Base-by-base conservation (phyloP, 2,888 invertebrate species). In the Nowickia ferox region DNA sequence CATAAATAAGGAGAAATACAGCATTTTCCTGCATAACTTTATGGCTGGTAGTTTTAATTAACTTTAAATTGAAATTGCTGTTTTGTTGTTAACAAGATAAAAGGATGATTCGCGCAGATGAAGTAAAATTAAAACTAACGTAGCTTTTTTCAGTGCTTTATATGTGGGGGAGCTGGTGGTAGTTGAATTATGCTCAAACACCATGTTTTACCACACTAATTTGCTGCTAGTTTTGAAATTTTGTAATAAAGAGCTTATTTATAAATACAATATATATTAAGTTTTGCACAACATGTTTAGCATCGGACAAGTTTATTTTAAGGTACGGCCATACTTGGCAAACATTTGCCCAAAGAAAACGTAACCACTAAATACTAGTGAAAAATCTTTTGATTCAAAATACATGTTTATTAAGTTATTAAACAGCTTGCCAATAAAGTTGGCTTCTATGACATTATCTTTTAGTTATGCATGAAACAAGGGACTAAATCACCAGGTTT, bases 61-160 rank as follows among this genome's bases (percentile, higher is more conserved):
- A 13, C 11, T 55, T 55, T 22, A 55, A 55, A 55, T 22, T 22
- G 11, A 22, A 55, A 6, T 22, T 22, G 10, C 5, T 22, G 22
- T 22, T 55, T 55, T 55, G 53, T 10, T 53, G 53, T 53, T 53
- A 53, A 53, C 53, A 53, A 53, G 10, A 19, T 53, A 10, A 53
- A 53, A 53, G 13, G 55, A 22, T 55, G 55, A 22, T 55, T 22
- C 22, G 55, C 19, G 19, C 17, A 5, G 55, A 9, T 22, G 22
- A 55, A 55, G 13, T 22, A 53, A 19, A 55, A 17, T 51, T 17
- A 17, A 17, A 53, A 10, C 53, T 53, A 53, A 53, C 3, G 51
- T 17, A 48, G 48, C n/a, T 48, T n/a, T 48, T 48, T 48, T n/a
- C n/a, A 48, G 5, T 10, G 9, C 17, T 19, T 51, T 51, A 51